These are phyloP conservation scores for Homarus gammarus DNA, from an alignment of 2,888 invertebrate species.

Conservation along the genomic window DNA sequence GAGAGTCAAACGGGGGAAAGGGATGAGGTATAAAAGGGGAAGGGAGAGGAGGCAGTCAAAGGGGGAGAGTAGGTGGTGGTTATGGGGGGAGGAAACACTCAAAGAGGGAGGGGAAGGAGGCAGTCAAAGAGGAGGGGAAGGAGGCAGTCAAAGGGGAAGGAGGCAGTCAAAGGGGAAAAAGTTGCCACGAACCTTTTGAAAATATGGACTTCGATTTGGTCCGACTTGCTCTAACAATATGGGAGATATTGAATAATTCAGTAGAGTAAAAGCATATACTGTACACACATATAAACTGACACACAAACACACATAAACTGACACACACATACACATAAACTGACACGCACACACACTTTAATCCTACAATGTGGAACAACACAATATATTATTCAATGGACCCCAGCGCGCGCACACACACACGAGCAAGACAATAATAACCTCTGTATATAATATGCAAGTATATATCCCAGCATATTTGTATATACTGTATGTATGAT, in stretches of 20 bases:
- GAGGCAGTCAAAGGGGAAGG: background rate
- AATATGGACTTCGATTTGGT: no score
- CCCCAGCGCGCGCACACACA: background rate
- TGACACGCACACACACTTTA: background rate
- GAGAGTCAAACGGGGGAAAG: background rate
- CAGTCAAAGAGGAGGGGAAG: constrained; percentile 8
- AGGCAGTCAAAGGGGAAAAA: background rate
- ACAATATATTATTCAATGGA: no score
- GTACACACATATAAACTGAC: background rate
- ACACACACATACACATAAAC: background rate
- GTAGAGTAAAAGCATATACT: no score
- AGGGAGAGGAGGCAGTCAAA: background rate
- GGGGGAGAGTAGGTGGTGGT: background rate
- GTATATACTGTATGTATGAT: no score
- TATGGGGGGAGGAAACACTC: background rate
- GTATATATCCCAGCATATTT: background rate
- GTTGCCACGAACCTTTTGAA: no score
- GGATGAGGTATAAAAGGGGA: background rate
- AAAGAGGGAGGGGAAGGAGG: constrained; percentile 1
- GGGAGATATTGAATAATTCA: no score
- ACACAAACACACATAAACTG: background rate
- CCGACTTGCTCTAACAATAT: no score
- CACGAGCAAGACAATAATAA: no score
- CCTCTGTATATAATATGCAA: no score
- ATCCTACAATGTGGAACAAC: no score